Base-by-base conservation (phyloP, 2,888 invertebrate genomes). In the Diplolepis rosae region DNA sequence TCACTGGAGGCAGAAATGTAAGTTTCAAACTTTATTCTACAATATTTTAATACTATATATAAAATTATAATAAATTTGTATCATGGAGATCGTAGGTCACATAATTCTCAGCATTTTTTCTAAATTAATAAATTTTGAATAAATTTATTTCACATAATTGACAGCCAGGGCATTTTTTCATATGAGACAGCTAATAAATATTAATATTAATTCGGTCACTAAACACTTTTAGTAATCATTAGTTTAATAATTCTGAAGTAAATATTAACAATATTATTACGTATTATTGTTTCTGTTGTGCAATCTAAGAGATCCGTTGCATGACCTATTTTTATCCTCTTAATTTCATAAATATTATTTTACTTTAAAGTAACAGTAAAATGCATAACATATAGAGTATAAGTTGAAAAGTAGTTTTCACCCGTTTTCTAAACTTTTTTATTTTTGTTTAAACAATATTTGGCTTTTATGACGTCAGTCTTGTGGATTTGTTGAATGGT, bases 1-100 rank as follows among this genome's bases (percentile, higher is more conserved):
- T 61, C 61, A 35, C 39, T 35, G 3, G 39, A 39, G 61, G 39
- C 39, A 39, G 39, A 61, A 61, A 24, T 61, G 61, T 61, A 61
- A 61, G 61, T 24, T 56, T 54, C 1, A n/a, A 52, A n/a, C 30
- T n/a, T 15, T 54, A 32, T 30, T 32, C 24, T 54, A 30, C 30
- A 61, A 39, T 13, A 35, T 22, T 39, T 35, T 61, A 7, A 22
- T 61, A 2, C n/a, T n/a, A 35, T 7, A 39, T 39, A 35, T n/a
- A 45, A 9, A 45, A 45, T 3, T 18, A 18, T 18, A 18, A 42
- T n/a, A n/a, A n/a, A n/a, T n/a, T n/a, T n/a, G n/a, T n/a, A n/a
- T n/a, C n/a, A n/a, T n/a, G n/a, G n/a, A n/a, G n/a, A n/a, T n/a
- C n/a, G n/a, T n/a, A n/a, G n/a, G n/a, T n/a, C n/a, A n/a, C n/a